Percentiles rank a stretch among this genome's conserved stretches.
These are phyloP conservation scores for Thelaira solivaga DNA, from an alignment of 2,888 invertebrate species.

Conservation along the genomic window DNA sequence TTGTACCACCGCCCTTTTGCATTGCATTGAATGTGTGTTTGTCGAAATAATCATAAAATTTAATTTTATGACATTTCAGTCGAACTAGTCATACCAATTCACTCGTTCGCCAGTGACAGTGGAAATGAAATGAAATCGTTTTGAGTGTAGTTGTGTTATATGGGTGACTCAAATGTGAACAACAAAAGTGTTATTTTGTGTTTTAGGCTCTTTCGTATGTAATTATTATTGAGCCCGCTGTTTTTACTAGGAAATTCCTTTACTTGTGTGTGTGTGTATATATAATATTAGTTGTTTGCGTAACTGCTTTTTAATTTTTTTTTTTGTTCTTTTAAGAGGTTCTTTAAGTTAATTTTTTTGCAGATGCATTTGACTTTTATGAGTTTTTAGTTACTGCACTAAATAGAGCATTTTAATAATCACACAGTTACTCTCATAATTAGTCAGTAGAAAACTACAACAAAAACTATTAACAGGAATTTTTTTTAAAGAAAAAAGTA, in stretches of 20 bases:
- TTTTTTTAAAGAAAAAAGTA: no score
- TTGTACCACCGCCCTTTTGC: slow-evolving; percentile 22
- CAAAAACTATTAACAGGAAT: no score
- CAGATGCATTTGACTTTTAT: slow-evolving; percentile 52
- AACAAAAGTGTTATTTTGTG: slow-evolving; percentile 49
- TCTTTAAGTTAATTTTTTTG: slow-evolving; percentile 18
- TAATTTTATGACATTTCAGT: slow-evolving; percentile 61
- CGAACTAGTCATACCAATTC: background rate
- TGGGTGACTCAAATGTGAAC: slow-evolving; percentile 11
- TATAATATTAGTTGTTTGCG: slow-evolving; percentile 12
- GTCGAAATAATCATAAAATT: slow-evolving; percentile 63
- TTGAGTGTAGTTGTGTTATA: background rate
- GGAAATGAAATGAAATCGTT: no score
- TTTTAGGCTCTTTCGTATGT: slow-evolving; percentile 26
- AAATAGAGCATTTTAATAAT: slow-evolving; percentile 42
- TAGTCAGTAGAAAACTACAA: slow-evolving; percentile 34
- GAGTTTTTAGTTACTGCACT: slow-evolving; percentile 40
- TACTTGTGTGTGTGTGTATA: slow-evolving; percentile 14
- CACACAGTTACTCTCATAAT: slow-evolving; percentile 17
- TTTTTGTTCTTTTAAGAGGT: background rate
- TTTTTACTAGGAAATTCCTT: slow-evolving; percentile 55
- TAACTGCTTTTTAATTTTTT: slow-evolving; percentile 31
- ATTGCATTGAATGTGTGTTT: slow-evolving; percentile 33
- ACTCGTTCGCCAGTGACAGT: background rate
- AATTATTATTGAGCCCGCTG: slow-evolving; percentile 57